phyloP scores from a whole-genome alignment of 1,140 invertebrate species.

The Protaetia brevitarsis region DNA sequence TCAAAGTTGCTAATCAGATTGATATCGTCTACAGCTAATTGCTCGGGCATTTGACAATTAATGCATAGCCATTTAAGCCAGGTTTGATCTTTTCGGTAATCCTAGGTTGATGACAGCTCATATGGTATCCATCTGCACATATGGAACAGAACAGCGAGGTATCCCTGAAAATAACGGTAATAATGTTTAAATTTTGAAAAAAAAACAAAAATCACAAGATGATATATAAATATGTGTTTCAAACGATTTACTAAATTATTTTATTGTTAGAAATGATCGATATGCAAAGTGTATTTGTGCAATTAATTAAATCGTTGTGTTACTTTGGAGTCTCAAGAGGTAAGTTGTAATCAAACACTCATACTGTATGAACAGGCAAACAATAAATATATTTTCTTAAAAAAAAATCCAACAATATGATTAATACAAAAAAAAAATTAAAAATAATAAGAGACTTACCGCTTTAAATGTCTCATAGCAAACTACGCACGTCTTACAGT shows the following conservation, averaged over 20 bases:
- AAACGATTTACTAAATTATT: no score
- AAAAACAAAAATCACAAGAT: not conserved
- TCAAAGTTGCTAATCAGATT: slow-evolving; percentile 29
- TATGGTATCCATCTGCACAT: slow-evolving; percentile 81
- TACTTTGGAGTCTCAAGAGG: no score
- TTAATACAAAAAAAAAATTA: not conserved
- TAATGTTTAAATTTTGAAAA: not conserved
- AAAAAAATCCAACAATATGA: not conserved
- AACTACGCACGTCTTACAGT: slow-evolving; percentile 67
- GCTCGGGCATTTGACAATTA: slow-evolving; percentile 52
- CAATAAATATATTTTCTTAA: not conserved
- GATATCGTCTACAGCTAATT: slow-evolving; percentile 43
- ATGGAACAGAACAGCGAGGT: slow-evolving; percentile 72
- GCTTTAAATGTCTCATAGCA: slow-evolving; percentile 69
- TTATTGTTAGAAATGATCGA: no score
- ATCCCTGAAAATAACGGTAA: slow-evolving; percentile 53
- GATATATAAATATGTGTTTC: no score
- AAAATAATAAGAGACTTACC: slow-evolving; percentile 52
- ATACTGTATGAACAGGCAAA: no score
- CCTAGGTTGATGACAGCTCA: slow-evolving; percentile 67
- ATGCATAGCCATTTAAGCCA: slow-evolving; percentile 58
- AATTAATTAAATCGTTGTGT: no score
- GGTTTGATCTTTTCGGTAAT: slow-evolving; percentile 55
- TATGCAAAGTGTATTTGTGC: no score
- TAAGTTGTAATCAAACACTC: no score